Evolutionary conservation across 2,797 vertebrate species (phyloP).

Genomic region (Carcharodon carcharias): DNA sequence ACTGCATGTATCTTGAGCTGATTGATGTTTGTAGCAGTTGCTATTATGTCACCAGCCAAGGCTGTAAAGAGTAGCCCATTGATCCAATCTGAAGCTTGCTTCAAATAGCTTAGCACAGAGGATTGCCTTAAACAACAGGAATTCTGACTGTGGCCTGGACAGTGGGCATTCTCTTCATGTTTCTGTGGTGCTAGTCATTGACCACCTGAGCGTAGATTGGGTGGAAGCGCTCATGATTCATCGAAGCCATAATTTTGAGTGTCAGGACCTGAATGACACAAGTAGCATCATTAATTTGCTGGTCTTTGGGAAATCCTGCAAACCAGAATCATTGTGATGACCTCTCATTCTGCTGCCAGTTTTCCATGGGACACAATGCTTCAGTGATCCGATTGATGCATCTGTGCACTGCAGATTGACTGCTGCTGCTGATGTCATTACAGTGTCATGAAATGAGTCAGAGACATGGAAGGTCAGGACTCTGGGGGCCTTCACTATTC

Average conservation of each 20-base stretch:
- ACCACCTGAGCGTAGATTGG: neutral
- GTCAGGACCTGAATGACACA: neutral
- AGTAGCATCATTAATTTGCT: neutral
- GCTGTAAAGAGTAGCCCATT: neutral
- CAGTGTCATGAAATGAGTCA: neutral
- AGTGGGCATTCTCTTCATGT: neutral
- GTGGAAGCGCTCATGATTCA: neutral
- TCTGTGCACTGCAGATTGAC: neutral
- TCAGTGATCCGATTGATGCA: neutral
- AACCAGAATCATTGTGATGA: neutral
- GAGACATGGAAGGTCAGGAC: neutral
- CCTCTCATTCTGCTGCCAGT: neutral
- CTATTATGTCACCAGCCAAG: neutral
- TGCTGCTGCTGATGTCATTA: neutral
- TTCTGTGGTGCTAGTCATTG: neutral
- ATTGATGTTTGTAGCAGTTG: neutral
- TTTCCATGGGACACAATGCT: neutral
- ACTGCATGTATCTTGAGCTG: neutral
- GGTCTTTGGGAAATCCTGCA: neutral
- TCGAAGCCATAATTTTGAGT: neutral
- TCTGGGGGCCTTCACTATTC: neutral
- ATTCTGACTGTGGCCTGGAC: neutral
- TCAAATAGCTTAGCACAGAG: neutral
- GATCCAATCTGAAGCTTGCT: neutral
- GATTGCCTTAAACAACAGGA: neutral